phyloP scores from a whole-genome alignment of 2,888 invertebrate species.

The Amphimallon solstitiale region DNA sequence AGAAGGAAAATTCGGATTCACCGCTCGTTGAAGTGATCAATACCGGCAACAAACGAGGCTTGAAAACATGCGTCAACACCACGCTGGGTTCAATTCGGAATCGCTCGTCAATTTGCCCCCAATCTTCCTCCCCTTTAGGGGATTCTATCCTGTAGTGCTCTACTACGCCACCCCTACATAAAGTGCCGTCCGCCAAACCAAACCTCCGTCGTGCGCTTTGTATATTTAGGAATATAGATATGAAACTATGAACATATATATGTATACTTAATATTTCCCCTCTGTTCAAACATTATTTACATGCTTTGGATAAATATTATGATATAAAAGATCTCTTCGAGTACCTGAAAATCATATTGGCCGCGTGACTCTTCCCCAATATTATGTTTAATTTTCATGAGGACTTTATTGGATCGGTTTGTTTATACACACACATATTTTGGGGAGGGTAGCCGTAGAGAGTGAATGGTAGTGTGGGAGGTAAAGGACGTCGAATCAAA shows the following conservation, averaged over 20 bases:
- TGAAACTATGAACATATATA: too few relatives aligned
- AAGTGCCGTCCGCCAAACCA: conserved; percentile 36
- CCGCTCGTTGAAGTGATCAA: conserved; percentile 63
- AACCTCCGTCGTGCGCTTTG: conserved; percentile 37
- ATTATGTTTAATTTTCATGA: conserved; percentile 30
- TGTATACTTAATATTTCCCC: conserved; percentile 58
- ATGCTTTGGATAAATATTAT: conserved; percentile 61
- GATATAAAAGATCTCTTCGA: conserved; percentile 55
- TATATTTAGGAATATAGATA: background rate
- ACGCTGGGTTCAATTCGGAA: conserved; percentile 51
- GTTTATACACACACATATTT: conserved; percentile 20
- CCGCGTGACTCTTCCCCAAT: conserved; percentile 30
- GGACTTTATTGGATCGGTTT: conserved; percentile 30
- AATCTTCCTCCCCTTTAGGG: conserved; percentile 32
- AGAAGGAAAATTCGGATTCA: conserved; percentile 42
- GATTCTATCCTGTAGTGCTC: conserved; percentile 25
- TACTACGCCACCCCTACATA: conserved; percentile 15
- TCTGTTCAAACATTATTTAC: conserved; percentile 64
- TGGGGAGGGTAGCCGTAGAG: background rate
- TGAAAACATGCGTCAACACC: conserved; percentile 72
- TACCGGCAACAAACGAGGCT: conserved; percentile 69
- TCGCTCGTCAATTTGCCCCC: conserved; percentile 46
- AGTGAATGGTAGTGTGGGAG: background rate
- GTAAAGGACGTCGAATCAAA: conserved; percentile 21
- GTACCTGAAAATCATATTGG: conserved; percentile 41